A percentile compares a stretch with the other conserved stretches of the same genome.
Evolutionary conservation across 2,888 invertebrate genomes (phyloP).

Genomic region (Hirtodrosophila alboralis): DNA sequence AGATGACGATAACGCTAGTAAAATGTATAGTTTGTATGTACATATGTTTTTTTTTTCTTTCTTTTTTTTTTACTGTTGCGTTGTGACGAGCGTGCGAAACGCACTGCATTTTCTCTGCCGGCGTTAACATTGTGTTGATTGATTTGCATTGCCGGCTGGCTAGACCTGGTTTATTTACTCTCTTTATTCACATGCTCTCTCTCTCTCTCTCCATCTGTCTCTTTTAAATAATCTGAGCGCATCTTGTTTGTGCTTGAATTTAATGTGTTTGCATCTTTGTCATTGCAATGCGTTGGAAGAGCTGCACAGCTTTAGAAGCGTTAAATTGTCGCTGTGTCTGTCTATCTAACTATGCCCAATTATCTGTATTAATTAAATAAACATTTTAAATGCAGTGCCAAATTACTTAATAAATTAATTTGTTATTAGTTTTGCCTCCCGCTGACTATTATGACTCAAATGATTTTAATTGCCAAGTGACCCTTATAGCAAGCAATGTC

Average conservation of each 20-base stretch:
- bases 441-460: conserved; percentile 38
- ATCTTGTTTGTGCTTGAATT: conserved; percentile 3
- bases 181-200: conserved; percentile 1
- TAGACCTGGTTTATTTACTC: conserved; percentile 53
- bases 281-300: background rate
- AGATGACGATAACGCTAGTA: conserved; percentile 4
- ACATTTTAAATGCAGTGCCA: conserved; percentile 62
- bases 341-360: conserved; percentile 36
- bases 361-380: conserved; percentile 72
- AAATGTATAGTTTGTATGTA: too few relatives aligned
- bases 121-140: conserved; percentile 46
- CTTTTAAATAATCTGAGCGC: background rate
- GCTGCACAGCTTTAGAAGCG: background rate
- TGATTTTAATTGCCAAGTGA: conserved; percentile 61
- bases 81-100: conserved; percentile 17
- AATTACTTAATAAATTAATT: conserved; percentile 73
- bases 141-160: conserved; percentile 65
- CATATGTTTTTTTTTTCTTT: too few relatives aligned
- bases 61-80: conserved; percentile 16
- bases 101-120: conserved; percentile 8
- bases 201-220: conserved; percentile 8
- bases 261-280: background rate
- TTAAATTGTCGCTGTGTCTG: background rate
- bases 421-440: conserved; percentile 51
- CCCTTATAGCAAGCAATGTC: conserved; percentile 2